A percentile compares a stretch with the other conserved stretches of the same genome.
These are phyloP conservation scores for Neosilurus mollespiculum DNA, from an alignment of 2,797 vertebrate species.

Conservation along the genomic window DNA sequence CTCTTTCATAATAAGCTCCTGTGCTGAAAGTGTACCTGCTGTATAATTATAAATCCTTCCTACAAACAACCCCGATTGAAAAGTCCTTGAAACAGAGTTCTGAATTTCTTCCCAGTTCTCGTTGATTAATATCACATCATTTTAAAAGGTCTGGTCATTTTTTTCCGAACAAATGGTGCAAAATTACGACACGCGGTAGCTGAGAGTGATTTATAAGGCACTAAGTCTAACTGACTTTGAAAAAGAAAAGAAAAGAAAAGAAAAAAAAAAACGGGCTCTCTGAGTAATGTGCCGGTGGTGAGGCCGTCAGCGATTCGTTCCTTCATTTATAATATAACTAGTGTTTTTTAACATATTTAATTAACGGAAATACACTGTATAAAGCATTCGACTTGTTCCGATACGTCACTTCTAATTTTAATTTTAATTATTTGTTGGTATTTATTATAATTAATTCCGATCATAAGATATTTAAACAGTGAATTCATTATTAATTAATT, in stretches of 20 bases:
- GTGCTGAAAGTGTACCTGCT: neutral
- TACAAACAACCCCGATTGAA: neutral
- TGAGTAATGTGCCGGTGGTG: slow-evolving; percentile 1
- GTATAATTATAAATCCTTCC: neutral
- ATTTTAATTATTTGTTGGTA: neutral
- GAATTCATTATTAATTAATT: too few species aligned
- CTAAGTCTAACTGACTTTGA: neutral
- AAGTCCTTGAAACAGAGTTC: neutral
- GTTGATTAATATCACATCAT: slow-evolving; percentile 6
- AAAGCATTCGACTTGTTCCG: too few species aligned
- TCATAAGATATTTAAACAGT: too few species aligned
- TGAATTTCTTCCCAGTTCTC: neutral
- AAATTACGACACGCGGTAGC: neutral
- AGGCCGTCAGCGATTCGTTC: neutral
- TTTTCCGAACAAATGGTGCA: neutral
- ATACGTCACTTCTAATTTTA: neutral
- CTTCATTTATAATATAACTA: neutral
- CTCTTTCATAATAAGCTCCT: neutral
- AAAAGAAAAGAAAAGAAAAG: neutral
- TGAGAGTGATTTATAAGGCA: slow-evolving; percentile 6
- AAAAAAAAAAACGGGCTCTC: too few species aligned
- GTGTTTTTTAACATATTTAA: neutral
- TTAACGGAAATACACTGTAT: too few species aligned
- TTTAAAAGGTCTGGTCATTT: neutral
- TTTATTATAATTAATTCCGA: too few species aligned